A percentile compares a stretch with the other conserved stretches of the same genome.
Conservation (phyloP, 2,113 vertebrate genomes). For the Anseranas semipalmata region DNA sequence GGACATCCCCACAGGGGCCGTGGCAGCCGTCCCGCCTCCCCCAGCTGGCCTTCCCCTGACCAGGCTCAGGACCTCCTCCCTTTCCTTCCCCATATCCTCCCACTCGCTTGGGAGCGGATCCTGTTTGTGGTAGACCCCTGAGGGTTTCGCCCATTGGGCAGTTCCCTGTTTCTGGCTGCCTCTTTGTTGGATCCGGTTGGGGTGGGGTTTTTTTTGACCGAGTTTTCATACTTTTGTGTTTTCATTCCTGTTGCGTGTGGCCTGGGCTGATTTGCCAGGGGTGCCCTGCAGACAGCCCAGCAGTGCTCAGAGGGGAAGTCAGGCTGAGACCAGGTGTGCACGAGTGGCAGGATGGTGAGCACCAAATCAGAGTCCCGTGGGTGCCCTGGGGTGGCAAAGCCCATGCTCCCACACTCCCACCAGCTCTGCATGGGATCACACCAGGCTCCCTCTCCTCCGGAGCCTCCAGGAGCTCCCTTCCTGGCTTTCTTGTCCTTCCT, state of each 20-base stretch:
- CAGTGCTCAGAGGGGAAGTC: background rate
- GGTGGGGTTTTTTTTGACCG: background rate
- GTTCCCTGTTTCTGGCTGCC: background rate
- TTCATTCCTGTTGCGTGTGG: background rate
- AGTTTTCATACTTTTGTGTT: background rate
- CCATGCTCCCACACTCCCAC: background rate
- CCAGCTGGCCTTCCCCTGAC: background rate
- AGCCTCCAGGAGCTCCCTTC: background rate
- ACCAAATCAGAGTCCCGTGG: background rate
- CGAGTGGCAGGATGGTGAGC: background rate
- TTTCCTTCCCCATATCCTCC: constrained; percentile 18
- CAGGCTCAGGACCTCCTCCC: background rate
- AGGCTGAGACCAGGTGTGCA: background rate
- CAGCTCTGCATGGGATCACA: background rate
- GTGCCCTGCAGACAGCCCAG: background rate
- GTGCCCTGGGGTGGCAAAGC: background rate
- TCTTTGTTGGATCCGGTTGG: background rate
- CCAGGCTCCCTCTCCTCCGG: background rate
- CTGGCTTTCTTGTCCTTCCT: background rate
- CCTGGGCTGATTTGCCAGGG: background rate
- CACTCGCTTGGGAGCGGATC: background rate
- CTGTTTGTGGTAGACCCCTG: background rate
- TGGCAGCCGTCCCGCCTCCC: background rate
- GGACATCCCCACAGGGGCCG: background rate
- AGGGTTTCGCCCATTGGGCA: background rate